Conservation (phyloP, 2,888 invertebrate genomes). For the Boloria selene region DNA sequence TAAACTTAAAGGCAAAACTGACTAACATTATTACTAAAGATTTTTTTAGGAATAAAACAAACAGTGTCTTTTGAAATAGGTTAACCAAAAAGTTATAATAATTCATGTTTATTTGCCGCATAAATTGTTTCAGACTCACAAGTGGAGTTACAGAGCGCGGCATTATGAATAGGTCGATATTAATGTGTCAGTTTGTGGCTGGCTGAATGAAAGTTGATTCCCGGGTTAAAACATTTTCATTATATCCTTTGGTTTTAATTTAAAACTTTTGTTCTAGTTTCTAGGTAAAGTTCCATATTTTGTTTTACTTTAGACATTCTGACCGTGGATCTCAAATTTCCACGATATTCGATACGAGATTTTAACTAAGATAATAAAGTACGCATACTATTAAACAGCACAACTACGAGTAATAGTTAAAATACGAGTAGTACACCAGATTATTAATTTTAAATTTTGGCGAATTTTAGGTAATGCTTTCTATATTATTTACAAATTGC, state of each 20-base stretch:
- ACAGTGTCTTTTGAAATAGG: background rate
- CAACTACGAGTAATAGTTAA: too few species aligned
- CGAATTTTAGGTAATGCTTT: too few species aligned
- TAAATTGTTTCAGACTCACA: slow-evolving; percentile 2
- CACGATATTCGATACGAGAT: slow-evolving; percentile 1
- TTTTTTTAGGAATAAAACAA: too few species aligned
- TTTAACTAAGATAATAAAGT: background rate
- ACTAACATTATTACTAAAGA: too few species aligned
- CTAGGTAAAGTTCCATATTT: slow-evolving; percentile 2
- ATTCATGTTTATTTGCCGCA: slow-evolving; percentile 23
- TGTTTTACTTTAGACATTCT: slow-evolving; percentile 6
- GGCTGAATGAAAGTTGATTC: slow-evolving; percentile 13
- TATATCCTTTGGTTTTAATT: slow-evolving; percentile 6
- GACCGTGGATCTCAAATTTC: slow-evolving; percentile 4
- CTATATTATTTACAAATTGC: too few species aligned
- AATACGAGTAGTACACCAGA: too few species aligned
- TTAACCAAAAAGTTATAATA: slow-evolving; percentile 14
- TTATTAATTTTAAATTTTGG: too few species aligned
- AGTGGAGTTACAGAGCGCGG: slow-evolving; percentile 7
- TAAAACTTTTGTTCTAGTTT: background rate
- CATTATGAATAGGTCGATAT: slow-evolving; percentile 17
- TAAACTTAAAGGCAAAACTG: too few species aligned
- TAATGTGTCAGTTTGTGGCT: slow-evolving; percentile 16
- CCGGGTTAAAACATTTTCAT: background rate
- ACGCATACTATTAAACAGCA: too few species aligned